These are phyloP conservation scores for Lycocerus yunnanus DNA, from an alignment of 2,888 invertebrate species.

Conservation along the genomic window DNA sequence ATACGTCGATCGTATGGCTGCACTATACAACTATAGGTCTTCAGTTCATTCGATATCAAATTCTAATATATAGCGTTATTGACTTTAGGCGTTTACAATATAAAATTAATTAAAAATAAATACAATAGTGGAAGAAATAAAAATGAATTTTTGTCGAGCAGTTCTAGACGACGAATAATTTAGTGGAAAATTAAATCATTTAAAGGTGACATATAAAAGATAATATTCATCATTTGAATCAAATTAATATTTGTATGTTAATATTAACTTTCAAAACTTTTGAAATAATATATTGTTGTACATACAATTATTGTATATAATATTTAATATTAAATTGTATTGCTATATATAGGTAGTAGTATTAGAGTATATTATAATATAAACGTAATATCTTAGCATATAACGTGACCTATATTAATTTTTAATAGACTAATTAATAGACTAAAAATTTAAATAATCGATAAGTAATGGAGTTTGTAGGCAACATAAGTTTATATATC, in stretches of 20 bases:
- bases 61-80: conserved; percentile 30
- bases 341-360: no score
- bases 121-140: not conserved
- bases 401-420: not conserved
- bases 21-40: conserved; percentile 30
- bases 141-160: not conserved
- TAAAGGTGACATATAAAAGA: not conserved
- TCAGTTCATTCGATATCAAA: conserved; percentile 33
- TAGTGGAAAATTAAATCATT: not conserved
- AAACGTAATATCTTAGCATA: not conserved
- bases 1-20: conserved; percentile 48
- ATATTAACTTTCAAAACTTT: no score
- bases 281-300: no score
- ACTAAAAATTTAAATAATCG: not conserved
- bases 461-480: not conserved
- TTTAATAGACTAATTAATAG: no score
- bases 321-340: no score
- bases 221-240: not conserved
- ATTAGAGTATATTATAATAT: no score
- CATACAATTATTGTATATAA: no score
- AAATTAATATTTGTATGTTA: no score
- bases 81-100: conserved; percentile 20
- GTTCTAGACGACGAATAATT: not conserved
- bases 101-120: conserved; percentile 16
- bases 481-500: no score